Evolutionary conservation across 2,797 vertebrate genomes (phyloP).

Genomic region (Phaenicophaeus curvirostris): DNA sequence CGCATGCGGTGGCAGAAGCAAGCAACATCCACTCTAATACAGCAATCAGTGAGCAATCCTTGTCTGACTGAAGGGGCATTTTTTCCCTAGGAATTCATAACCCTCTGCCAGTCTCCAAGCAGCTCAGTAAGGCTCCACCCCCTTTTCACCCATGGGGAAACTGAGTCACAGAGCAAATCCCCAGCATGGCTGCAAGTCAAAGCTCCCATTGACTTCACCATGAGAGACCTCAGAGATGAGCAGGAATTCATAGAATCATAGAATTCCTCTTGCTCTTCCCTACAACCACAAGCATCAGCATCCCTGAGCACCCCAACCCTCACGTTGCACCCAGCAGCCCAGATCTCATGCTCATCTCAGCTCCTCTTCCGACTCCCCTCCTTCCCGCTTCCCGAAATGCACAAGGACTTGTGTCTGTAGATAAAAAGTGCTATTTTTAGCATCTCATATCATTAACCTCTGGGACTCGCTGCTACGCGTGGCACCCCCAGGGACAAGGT

Average conservation of each 20-base stretch:
- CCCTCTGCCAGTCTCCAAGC: neutral
- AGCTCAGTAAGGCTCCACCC: neutral
- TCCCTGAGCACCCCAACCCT: neutral
- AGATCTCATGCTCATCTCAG: rapidly evolving
- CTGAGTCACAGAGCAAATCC: neutral
- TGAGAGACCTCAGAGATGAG: rapidly evolving
- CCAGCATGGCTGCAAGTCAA: rapidly evolving
- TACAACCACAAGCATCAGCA: neutral
- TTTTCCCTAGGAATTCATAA: neutral
- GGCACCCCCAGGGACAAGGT: neutral
- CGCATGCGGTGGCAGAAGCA: rapidly evolving
- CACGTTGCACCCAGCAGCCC: rapidly evolving
- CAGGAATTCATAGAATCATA: too few relatives aligned
- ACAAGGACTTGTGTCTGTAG: neutral
- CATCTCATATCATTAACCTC: neutral
- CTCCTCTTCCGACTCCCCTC: neutral
- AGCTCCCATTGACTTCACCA: neutral
- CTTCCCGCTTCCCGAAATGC: neutral
- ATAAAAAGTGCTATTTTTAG: constrained; percentile 1
- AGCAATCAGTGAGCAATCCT: neutral
- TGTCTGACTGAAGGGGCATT: neutral
- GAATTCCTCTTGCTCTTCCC: neutral
- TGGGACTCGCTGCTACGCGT: rapidly evolving
- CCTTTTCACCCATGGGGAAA: neutral
- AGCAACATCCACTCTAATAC: rapidly evolving